Evolutionary conservation across 2,888 invertebrate species (phyloP), one percentile per base, ranked within the genome.

Genomic region (Archips xylosteana): DNA sequence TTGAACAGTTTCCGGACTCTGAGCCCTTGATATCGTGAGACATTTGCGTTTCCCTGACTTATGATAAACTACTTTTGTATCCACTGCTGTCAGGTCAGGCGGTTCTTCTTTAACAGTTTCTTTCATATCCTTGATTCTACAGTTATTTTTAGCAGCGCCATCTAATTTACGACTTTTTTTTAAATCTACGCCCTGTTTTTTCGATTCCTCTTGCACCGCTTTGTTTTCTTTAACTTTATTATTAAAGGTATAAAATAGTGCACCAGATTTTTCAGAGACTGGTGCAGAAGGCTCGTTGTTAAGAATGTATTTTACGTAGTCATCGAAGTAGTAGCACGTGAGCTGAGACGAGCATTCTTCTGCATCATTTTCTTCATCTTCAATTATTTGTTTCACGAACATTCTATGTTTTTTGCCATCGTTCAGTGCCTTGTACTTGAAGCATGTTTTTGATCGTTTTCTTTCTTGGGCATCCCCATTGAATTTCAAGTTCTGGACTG

Each of bases 1-100:
- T 83, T 95, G 94, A 10, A 94, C 87, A 0, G 94, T 94, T 75
- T 94, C 94, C 8, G 94, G 94, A 76, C 92, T 94, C 76, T 90
- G 91, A 10, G 89, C 82, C 62, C 93, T 87, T 0, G 94, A 93
- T 77, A 94, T 92, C 0, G 93, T 94, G 0, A 95, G 83, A 77
- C 93, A 92, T 84, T 92, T 94, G 74, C 92, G 84, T 78, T 89
- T 91, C 0, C 90, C 92, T 67, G 83, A 79, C 69, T 88, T 92
- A 67, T 86, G 83, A 80, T 84, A 93, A 57, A 85, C 77, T 63
- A 94, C 85, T 84, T 90, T 90, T 8, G 91, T 84, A 67, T 89
- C 84, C 34, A 85, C 81, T 62, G 80, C 78, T 62, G 79, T 78
- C 70, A 79, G 75, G 32, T 81, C 77, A 54, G 57, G 71, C 15